Evolutionary conservation across 2,113 vertebrate species (phyloP).

Genomic region (Hyla sarda): DNA sequence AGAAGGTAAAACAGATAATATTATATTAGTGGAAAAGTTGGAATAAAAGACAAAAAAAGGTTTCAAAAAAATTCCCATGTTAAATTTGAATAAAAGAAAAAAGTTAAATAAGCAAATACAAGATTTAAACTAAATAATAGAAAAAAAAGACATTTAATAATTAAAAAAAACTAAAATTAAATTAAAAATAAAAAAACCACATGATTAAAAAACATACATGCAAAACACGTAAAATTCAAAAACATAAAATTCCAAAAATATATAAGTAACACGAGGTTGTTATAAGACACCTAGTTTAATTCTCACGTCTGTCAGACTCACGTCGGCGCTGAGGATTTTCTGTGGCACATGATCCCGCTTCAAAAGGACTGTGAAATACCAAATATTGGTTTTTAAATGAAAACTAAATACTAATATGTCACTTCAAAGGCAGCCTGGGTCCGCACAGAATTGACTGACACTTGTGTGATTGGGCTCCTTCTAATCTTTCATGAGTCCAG

Average conservation of each 20-base stretch:
- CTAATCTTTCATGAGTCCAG: conserved; percentile 65
- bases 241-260: background rate
- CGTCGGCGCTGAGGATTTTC: conserved; percentile 59
- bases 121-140: no score
- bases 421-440: conserved; percentile 63
- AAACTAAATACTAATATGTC: conserved; percentile 62
- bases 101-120: no score
- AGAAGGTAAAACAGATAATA: no score
- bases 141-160: background rate
- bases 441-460: conserved; percentile 65
- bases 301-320: background rate
- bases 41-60: no score
- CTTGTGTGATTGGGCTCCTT: conserved; percentile 62
- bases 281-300: background rate
- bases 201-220: no score
- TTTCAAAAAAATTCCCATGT: no score
- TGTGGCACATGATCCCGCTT: conserved; percentile 39
- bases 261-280: background rate
- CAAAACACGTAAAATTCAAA: background rate
- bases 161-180: background rate
- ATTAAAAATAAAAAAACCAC: background rate
- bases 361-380: conserved; percentile 62
- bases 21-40: no score
- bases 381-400: conserved; percentile 61
- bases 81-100: no score